A percentile compares a stretch with the other conserved stretches of the same genome.
These are phyloP conservation scores for Sebastes vulpes DNA, from an alignment of 2,797 vertebrate genomes.

Conservation along the genomic window DNA sequence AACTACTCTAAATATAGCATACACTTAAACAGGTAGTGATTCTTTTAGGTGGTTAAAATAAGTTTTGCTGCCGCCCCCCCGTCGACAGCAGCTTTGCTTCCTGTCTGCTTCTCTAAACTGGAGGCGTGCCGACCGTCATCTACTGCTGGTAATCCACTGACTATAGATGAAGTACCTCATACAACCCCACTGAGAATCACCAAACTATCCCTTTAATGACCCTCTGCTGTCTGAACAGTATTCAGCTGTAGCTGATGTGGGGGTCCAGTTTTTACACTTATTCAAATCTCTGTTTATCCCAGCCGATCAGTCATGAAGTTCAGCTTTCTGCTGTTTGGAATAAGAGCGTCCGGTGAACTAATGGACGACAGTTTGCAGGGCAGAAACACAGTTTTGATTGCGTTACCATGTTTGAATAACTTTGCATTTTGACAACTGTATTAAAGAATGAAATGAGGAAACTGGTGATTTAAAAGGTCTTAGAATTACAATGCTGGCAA, in stretches of 20 bases:
- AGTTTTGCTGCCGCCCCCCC: too few species aligned
- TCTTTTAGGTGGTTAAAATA: too few species aligned
- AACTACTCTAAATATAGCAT: too few species aligned
- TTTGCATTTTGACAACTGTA: constrained; percentile 64
- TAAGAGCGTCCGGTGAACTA: constrained; percentile 7
- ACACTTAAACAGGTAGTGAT: too few species aligned
- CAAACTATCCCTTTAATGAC: neutral
- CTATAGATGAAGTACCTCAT: too few species aligned
- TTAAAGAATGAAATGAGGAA: constrained; percentile 53
- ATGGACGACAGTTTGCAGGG: constrained; percentile 20
- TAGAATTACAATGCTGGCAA: constrained; percentile 45
- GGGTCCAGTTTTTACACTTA: neutral
- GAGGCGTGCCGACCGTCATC: too few species aligned
- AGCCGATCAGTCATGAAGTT: constrained; percentile 16
- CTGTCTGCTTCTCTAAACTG: too few species aligned
- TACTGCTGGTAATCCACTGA: too few species aligned
- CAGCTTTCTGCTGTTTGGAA: constrained; percentile 11
- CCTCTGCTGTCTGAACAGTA: neutral
- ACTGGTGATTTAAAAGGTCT: constrained; percentile 42
- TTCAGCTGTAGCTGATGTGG: neutral
- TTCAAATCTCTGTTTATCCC: neutral
- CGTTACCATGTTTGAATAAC: constrained; percentile 56
- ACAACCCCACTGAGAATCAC: too few species aligned
- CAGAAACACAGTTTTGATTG: constrained; percentile 49
- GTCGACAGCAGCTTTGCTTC: too few species aligned